Base-by-base conservation (phyloP, 1,140 invertebrate genomes). In the Drosophila bifasciata region DNA sequence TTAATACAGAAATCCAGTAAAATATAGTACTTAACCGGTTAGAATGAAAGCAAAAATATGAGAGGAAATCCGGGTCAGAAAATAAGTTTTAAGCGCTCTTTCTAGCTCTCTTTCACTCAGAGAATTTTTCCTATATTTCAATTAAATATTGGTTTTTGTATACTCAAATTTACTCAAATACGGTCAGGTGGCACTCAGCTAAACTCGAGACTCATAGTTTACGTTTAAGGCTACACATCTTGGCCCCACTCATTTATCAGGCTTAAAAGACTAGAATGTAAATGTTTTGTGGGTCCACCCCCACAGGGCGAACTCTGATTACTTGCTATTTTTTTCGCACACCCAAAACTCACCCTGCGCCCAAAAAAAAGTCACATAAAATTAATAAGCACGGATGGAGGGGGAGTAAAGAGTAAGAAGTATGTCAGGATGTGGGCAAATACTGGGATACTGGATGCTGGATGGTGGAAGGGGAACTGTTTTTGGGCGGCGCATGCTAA, bases 211-310 rank as follows among this genome's bases (percentile, higher is more conserved):
- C 32, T 16, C 16, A 55, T 77, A 67, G 68, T 61, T 61, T 36
- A 36, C 11, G 32, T 5, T 13, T 56, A 16, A 49, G 36, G 32
- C 52, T 28, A 13, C 44, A 39, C 11, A n/a, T 41, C 48, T 67
- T 40, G 64, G 19, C 19, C 19, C 62, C 61, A 56, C 66, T 62
- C 83, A 88, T 88, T 88, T 76, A 88, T 88, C 83, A 88, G 45
- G 83, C 83, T 88, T 88, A 88, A 83, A 73, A 57, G 83, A 88
- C 83, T 83, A 78, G 61, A 28, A 72, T 64, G 77, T 67, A 72
- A 88, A 81, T 78, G 74, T 79, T 70, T 63, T 71, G 66, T 51
- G 78, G n/a, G 36, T 11, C 49, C n/a, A n/a, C 66, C 32, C 61
- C 66, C 66, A 21, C 50, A 32, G 56, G 41, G 73, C 57, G 56